phyloP scores from a whole-genome alignment of 92 coral and sea anemone genomes.

The Porites lobata region DNA sequence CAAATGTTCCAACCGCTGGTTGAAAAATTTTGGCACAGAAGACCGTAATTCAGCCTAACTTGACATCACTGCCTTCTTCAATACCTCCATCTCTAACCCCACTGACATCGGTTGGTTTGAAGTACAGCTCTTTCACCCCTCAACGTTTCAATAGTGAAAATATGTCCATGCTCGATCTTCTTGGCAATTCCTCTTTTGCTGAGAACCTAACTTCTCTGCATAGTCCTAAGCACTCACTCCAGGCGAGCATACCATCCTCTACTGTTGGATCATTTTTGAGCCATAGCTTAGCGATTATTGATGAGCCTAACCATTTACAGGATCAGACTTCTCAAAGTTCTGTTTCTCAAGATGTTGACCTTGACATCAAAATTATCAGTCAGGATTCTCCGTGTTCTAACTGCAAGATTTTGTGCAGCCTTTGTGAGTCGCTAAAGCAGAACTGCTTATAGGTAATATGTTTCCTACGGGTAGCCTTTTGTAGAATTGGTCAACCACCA shows the following conservation, averaged over 20 bases:
- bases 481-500: too few relatives aligned
- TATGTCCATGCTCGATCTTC: conserved; percentile 7
- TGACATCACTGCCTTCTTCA: neutral
- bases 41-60: neutral
- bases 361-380: neutral
- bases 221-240: conserved; percentile 13
- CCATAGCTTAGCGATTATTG: neutral
- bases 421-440: too few relatives aligned
- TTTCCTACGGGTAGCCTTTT: too few relatives aligned
- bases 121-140: conserved; percentile 4
- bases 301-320: neutral
- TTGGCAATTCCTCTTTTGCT: neutral
- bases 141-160: neutral
- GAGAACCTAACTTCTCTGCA: neutral
- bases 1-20: neutral
- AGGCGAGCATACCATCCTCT: neutral
- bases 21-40: neutral
- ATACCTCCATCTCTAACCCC: neutral
- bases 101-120: neutral
- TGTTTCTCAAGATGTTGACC: neutral
- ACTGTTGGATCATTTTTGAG: conserved; percentile 15
- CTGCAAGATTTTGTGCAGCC: neutral
- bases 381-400: neutral
- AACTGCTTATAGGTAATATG: too few relatives aligned
- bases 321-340: conserved; percentile 2